A percentile compares a stretch with the other conserved stretches of the same genome.
Evolutionary conservation across 1,140 invertebrate genomes (phyloP).

Genomic region (Sinella curviseta): DNA sequence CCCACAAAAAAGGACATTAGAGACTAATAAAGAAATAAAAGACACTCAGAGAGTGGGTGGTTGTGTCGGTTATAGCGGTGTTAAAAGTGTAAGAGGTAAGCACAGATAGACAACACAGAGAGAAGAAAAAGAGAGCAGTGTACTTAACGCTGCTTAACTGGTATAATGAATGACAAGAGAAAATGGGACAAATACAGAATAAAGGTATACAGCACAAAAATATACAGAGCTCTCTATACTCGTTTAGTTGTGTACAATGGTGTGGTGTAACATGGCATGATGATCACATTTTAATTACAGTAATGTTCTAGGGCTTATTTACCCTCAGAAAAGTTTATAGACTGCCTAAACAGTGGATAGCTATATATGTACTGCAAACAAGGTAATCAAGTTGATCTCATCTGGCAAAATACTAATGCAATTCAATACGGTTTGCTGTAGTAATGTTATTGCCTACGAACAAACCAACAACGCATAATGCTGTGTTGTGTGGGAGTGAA

Average conservation of each 20-base stretch:
- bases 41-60: not conserved
- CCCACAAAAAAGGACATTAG: conserved; percentile 12
- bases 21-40: conserved; percentile 27
- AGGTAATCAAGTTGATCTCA: not conserved
- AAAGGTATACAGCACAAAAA: no score
- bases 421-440: not conserved
- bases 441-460: no score
- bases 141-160: not conserved
- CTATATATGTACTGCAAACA: no score
- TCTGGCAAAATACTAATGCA: not conserved
- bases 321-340: no score
- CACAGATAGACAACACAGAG: not conserved
- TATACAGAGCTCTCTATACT: not conserved
- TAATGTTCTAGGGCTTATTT: not conserved
- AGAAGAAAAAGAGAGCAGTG: not conserved
- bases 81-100: not conserved
- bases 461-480: no score
- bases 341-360: no score
- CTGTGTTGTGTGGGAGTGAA: not conserved
- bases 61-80: not conserved
- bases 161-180: not conserved
- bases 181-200: no score
- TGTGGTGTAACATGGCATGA: not conserved
- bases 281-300: not conserved
- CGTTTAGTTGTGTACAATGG: not conserved